Percentiles rank a stretch among this genome's conserved stretches.
phyloP scores from a whole-genome alignment of 2,888 invertebrate genomes.

The Scaptomyza polygonia region DNA sequence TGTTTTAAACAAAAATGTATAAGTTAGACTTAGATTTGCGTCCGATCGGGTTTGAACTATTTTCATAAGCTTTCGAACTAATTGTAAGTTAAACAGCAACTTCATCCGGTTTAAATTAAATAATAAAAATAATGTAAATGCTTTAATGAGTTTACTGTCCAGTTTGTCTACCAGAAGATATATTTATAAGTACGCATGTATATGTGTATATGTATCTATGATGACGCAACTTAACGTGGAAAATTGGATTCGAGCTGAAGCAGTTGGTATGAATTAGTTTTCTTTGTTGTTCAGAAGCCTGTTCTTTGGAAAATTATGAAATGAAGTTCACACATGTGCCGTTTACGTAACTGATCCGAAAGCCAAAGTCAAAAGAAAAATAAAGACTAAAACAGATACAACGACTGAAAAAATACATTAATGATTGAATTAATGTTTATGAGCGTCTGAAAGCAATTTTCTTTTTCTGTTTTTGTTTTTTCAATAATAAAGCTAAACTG shows the following conservation, averaged over 20 bases:
- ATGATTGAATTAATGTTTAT: background rate
- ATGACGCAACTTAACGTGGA: background rate
- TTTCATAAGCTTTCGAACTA: background rate
- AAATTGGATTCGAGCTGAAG: background rate
- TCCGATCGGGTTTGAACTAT: background rate
- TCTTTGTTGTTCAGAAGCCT: background rate
- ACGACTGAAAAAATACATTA: background rate
- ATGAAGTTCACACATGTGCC: background rate
- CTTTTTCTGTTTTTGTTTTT: no score
- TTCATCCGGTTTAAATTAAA: constrained; percentile 4
- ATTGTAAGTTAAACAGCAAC: background rate
- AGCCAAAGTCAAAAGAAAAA: background rate
- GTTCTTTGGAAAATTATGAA: background rate
- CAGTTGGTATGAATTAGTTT: background rate
- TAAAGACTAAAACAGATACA: background rate
- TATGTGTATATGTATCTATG: background rate
- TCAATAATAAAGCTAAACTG: no score
- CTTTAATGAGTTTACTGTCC: background rate
- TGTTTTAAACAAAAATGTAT: no score
- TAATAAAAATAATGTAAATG: no score
- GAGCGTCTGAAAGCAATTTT: no score
- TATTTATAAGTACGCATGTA: background rate
- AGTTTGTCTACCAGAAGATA: background rate
- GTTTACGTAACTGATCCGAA: constrained; percentile 1
- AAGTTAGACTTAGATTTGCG: no score